Base-by-base conservation (phyloP, 92 coral and sea anemone genomes). In the Umimayanthus chanpuru region DNA sequence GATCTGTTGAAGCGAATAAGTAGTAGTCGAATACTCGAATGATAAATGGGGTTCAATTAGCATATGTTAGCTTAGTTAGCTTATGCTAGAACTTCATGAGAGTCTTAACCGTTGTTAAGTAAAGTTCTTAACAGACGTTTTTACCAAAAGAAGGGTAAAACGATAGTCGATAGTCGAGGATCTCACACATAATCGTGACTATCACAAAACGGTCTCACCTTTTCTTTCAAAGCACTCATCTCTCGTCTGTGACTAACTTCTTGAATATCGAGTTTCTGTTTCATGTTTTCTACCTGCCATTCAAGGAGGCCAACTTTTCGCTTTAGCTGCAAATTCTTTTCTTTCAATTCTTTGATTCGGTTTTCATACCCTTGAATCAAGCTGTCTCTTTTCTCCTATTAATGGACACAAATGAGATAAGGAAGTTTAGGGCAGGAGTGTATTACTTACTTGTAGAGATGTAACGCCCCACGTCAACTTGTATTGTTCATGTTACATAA, bases 211-310 rank as follows among this genome's bases (percentile, higher is more conserved):
- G 16, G 10, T 58, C 91, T 86, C 71, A 97, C 99, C 93, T 92
- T 92, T 86, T 94, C 97, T 80, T 89, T 94, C 38, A 92, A 87
- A 76, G 91, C 89, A 82, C 95, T 91, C 28, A 95, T 79, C 85
- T 96, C 98, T 79, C 96, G 91, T 70, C 96, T 91, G 85, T 91
- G 95, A 78, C 93, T 89, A 88, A 95, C 90, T 73, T 96, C 98
- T 76, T 94, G 98, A 21, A 94, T 93, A 55, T 97, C 99, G 94
- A 97, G 73, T 64, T 95, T 94, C 86, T 91, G 95, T 76, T 93
- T 95, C 85, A 96, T 94, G 67, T 97, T 96, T 79, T 97, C 98
- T n/a, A 97, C 93, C 76, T 91, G 97, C 94, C 98, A 94, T 82
- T 97, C 98, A 12, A 97, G 91, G 11, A 93, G 83, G 39, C 97